phyloP scores from a whole-genome alignment of 2,113 vertebrate genomes.

The Pachycephala philippinensis region DNA sequence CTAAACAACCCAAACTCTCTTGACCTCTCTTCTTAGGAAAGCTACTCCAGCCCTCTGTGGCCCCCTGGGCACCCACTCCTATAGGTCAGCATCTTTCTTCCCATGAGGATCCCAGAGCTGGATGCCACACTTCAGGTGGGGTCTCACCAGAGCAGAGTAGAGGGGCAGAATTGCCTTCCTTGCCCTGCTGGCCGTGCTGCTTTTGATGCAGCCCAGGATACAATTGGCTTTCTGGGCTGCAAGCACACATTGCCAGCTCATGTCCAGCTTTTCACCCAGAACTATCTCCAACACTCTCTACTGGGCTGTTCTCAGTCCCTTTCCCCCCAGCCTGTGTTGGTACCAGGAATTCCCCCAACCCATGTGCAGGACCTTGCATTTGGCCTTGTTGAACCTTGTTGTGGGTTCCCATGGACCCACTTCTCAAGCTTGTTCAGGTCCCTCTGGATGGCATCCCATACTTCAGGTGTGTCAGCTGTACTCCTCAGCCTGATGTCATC shows the following conservation, averaged over 20 bases:
- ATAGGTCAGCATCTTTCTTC: not conserved
- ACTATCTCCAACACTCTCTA: not conserved
- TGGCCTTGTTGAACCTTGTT: not conserved
- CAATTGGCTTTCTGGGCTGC: not conserved
- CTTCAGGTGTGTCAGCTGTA: not conserved
- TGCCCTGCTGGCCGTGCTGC: accelerated
- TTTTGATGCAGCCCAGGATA: not conserved
- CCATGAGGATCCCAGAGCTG: not conserved
- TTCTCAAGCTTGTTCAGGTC: not conserved
- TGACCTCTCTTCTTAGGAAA: not conserved
- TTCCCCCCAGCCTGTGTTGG: accelerated
- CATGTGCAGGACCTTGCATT: not conserved
- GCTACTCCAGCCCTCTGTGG: not conserved
- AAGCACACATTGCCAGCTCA: not conserved
- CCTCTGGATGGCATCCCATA: not conserved
- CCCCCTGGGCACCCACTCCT: not conserved
- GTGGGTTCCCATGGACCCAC: not conserved
- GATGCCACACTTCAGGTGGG: not conserved
- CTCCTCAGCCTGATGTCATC: not conserved
- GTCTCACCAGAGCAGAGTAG: accelerated
- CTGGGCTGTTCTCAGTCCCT: not conserved
- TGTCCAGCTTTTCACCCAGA: not conserved
- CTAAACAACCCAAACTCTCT: not conserved
- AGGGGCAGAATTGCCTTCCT: not conserved
- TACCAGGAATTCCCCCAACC: accelerated